A percentile compares a stretch with the other conserved stretches of the same genome.
Conservation (phyloP, 2,797 vertebrate genomes). For the Onychomys leucogaster region DNA sequence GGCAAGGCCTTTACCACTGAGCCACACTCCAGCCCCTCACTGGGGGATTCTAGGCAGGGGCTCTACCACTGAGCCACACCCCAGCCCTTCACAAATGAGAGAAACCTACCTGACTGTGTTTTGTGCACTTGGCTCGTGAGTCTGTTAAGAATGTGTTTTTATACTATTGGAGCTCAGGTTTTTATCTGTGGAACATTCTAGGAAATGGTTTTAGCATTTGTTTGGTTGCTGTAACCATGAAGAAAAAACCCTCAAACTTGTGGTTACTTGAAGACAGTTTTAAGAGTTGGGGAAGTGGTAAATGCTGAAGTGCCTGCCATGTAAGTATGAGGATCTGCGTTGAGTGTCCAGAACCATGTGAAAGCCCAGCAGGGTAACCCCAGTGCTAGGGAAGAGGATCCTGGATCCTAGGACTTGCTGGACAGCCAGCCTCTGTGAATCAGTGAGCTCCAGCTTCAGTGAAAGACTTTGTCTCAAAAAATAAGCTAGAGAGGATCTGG, state of each 20-base stretch:
- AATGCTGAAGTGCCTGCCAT: neutral
- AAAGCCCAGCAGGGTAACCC: neutral
- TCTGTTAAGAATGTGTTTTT: neutral
- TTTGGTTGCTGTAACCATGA: neutral
- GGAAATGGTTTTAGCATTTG: neutral
- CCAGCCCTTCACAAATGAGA: neutral
- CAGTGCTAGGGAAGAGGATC: neutral
- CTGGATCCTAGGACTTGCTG: neutral
- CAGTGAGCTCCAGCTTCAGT: neutral
- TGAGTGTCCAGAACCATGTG: neutral
- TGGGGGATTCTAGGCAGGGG: no score
- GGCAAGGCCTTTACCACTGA: neutral
- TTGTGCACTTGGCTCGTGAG: neutral
- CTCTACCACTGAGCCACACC: no score
- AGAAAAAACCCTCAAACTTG: neutral
- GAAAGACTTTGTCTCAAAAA: neutral
- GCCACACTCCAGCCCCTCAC: neutral
- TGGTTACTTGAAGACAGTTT: neutral
- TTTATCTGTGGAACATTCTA: neutral
- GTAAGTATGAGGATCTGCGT: neutral
- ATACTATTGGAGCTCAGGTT: neutral
- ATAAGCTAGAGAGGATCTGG: neutral
- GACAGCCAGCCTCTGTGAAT: neutral
- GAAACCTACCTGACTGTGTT: neutral
- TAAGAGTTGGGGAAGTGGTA: neutral